Conservation (phyloP, 2,797 vertebrate genomes). For the Sarcophilus harrisii region DNA sequence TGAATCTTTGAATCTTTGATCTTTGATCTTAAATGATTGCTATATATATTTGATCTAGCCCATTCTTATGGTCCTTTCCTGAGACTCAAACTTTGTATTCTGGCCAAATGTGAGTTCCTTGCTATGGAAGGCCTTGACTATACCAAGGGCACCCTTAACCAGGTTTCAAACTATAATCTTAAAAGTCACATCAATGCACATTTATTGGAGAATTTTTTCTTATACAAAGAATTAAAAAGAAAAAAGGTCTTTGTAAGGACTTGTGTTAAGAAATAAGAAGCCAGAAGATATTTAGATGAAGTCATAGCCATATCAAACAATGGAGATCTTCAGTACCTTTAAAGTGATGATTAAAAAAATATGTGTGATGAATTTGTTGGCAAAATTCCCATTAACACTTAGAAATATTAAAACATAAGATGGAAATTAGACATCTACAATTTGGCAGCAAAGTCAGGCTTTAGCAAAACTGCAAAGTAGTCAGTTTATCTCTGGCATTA, state of each 20-base stretch:
- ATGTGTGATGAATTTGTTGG: not conserved
- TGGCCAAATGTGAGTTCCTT: not conserved
- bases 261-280: not conserved
- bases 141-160: not conserved
- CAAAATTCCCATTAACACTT: constrained; percentile 48
- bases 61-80: not conserved
- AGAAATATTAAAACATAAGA: constrained; percentile 49
- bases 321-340: constrained; percentile 26
- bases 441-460: not conserved
- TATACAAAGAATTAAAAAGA: constrained; percentile 11
- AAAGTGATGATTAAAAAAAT: constrained; percentile 51
- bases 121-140: not conserved
- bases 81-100: not conserved
- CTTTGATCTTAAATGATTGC: not conserved
- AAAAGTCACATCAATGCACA: not conserved
- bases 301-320: constrained; percentile 34
- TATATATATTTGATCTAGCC: not conserved
- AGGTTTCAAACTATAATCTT: not conserved
- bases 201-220: constrained; percentile 32
- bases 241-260: constrained; percentile 1
- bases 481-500: not conserved
- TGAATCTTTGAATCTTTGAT: too few relatives aligned
- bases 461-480: constrained; percentile 4
- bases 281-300: constrained; percentile 2
- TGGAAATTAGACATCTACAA: constrained; percentile 24